Base-by-base conservation (phyloP, 2,888 invertebrate genomes). In the Drosophila niveifrons region DNA sequence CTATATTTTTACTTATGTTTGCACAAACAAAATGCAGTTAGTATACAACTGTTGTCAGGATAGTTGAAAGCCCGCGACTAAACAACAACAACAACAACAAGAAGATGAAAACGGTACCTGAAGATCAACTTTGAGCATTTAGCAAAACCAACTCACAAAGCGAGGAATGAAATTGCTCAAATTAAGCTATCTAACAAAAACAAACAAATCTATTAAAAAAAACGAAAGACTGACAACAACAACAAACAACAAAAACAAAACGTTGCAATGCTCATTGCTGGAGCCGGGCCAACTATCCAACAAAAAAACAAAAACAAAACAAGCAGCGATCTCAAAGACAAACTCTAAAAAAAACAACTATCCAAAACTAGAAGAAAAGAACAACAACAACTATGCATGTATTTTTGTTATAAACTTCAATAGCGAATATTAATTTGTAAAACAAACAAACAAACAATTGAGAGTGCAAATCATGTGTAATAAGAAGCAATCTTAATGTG, bases 401-500 rank as follows among this genome's bases (percentile, higher is more conserved):
- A 72, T 77, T 86, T 90, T 80, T 89, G 83, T 89, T 86, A 88
- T 61, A 64, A 78, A 82, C 39, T 84, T 79, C 82, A 86, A 81
- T 88, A 89, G 84, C 72, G 78, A 86, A 86, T 84, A 79, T 87
- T 83, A 83, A 74, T 78, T 80, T 84, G 65, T 84, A 89, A 78
- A 78, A 63, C n/a, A n/a, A n/a, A n/a, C n/a, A n/a, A n/a, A n/a
- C n/a, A n/a, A 69, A 58, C 15, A 34, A 23, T 34, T 34, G 39
- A 57, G 53, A 69, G 59, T 70, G 80, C 66, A 86, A 88, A 78
- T 78, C 68, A 75, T 63, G 69, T 81, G 77, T 52, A 81, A 78
- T 75, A 66, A 67, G 66, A 84, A 82, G 82, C 84, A 86, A 88
- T 85, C 78, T 77, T 76, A 65, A 73, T 71, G 69, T 78, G 59